These are phyloP conservation scores for Uropetala carovei DNA, from an alignment of 2,888 invertebrate genomes.

Conservation along the genomic window DNA sequence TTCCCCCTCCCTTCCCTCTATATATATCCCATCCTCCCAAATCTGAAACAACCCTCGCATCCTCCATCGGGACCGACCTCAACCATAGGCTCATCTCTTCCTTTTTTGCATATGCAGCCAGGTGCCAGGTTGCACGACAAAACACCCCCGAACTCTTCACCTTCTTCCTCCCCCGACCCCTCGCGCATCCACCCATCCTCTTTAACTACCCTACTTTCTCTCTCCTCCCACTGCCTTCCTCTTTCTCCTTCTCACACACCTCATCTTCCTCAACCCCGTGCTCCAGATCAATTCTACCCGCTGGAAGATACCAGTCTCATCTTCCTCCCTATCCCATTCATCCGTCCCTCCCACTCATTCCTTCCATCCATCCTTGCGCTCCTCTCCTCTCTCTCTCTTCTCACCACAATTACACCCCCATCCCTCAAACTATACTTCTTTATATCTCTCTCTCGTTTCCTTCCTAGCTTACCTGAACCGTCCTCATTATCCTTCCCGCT, in stretches of 20 bases:
- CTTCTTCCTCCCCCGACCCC: background rate
- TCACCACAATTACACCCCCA: background rate
- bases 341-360: background rate
- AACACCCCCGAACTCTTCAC: conserved; percentile 33
- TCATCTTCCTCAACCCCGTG: conserved; percentile 26
- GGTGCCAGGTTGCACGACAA: conserved; percentile 61
- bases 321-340: background rate
- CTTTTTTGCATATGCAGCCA: conserved; percentile 64
- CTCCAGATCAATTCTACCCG: conserved; percentile 14
- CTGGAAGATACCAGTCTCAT: conserved; percentile 16
- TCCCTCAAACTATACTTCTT: background rate
- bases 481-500: background rate
- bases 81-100: conserved; percentile 28
- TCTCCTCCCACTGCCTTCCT: background rate
- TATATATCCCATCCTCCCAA: background rate
- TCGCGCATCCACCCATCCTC: background rate
- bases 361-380: conserved; percentile 17
- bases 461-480: background rate
- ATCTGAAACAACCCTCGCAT: conserved; percentile 41
- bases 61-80: conserved; percentile 38
- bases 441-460: background rate
- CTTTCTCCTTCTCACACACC: background rate
- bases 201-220: background rate
- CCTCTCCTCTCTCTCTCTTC: no score
- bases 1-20: background rate